These are phyloP conservation scores for Caenorhabditis uteleia DNA, from an alignment of 2,888 invertebrate species.

Conservation along the genomic window DNA sequence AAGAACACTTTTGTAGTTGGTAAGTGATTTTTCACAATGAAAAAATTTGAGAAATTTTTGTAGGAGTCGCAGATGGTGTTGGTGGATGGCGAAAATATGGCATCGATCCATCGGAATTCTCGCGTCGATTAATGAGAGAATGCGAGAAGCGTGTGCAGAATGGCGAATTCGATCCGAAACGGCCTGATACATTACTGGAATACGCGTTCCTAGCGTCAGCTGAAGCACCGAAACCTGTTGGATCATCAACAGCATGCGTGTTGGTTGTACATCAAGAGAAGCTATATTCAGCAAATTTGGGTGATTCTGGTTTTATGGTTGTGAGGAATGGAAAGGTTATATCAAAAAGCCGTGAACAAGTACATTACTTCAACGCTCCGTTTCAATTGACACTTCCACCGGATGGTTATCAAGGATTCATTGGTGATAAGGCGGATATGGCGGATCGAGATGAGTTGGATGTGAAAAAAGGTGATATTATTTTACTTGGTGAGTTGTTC, in stretches of 20 bases:
- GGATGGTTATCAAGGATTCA: conserved; percentile 61
- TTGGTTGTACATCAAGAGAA: conserved; percentile 89
- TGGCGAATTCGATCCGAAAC: conserved; percentile 82
- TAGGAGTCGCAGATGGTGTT: conserved; percentile 97
- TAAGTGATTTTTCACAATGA: conserved; percentile 73
- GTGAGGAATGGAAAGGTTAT: conserved; percentile 84
- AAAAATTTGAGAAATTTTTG: not conserved
- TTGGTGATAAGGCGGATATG: conserved; percentile 62
- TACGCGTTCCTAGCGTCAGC: conserved; percentile 62
- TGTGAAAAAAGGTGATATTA: conserved; percentile 58
- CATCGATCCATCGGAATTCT: conserved; percentile 95
- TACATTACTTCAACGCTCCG: conserved; percentile 98
- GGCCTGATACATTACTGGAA: conserved; percentile 63
- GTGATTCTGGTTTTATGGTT: conserved; percentile 97
- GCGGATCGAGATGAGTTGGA: conserved; percentile 59
- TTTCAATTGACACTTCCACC: conserved; percentile 94
- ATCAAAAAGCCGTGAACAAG: conserved; percentile 92
- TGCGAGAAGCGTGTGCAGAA: conserved; percentile 52
- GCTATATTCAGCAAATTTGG: conserved; percentile 94
- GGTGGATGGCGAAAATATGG: conserved; percentile 98
- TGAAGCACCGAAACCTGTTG: conserved; percentile 61
- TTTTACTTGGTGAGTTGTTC: conserved; percentile 33
- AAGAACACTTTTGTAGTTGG: conserved; percentile 90
- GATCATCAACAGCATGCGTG: conserved; percentile 95
- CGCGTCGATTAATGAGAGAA: conserved; percentile 88